Percentiles rank a stretch among this genome's conserved stretches.
These are phyloP conservation scores for Psettodes erumei DNA, from an alignment of 2,113 vertebrate species.

Conservation along the genomic window DNA sequence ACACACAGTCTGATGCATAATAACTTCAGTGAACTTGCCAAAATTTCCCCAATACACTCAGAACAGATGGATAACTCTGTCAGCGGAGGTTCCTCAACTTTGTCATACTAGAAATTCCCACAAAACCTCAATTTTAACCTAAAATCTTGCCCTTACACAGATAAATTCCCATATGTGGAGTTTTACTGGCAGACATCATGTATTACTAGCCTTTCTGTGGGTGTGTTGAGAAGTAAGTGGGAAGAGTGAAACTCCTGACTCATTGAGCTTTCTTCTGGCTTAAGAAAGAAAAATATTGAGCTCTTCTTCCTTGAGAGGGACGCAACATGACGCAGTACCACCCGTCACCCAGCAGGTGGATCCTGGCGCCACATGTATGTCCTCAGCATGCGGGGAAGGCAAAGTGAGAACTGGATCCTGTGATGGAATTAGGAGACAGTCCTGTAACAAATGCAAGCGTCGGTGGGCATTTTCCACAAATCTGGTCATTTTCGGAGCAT, in stretches of 20 bases:
- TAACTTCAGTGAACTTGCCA: neutral
- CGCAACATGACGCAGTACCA: slow-evolving; percentile 4
- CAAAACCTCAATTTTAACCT: neutral
- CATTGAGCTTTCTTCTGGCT: neutral
- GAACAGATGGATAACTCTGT: neutral
- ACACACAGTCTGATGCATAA: neutral
- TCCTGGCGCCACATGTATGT: neutral
- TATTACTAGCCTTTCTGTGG: slow-evolving; percentile 20
- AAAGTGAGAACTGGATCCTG: neutral
- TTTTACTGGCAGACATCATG: slow-evolving; percentile 39
- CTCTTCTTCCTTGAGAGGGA: neutral
- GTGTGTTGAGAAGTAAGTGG: slow-evolving; percentile 39
- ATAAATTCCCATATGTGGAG: slow-evolving; percentile 34
- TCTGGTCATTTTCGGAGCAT: neutral
- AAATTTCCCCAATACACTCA: slow-evolving; percentile 14
- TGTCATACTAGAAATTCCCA: slow-evolving; percentile 37
- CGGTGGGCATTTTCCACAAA: neutral
- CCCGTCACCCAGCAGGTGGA: slow-evolving; percentile 14
- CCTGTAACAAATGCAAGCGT: neutral
- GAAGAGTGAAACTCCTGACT: slow-evolving; percentile 38
- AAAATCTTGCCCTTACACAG: neutral
- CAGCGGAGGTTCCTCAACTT: neutral
- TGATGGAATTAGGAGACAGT: neutral
- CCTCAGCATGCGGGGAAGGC: neutral
- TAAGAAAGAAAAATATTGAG: neutral